Evolutionary conservation across 2,113 vertebrate species (phyloP).

Genomic region (Corythoichthys haematopterus): DNA sequence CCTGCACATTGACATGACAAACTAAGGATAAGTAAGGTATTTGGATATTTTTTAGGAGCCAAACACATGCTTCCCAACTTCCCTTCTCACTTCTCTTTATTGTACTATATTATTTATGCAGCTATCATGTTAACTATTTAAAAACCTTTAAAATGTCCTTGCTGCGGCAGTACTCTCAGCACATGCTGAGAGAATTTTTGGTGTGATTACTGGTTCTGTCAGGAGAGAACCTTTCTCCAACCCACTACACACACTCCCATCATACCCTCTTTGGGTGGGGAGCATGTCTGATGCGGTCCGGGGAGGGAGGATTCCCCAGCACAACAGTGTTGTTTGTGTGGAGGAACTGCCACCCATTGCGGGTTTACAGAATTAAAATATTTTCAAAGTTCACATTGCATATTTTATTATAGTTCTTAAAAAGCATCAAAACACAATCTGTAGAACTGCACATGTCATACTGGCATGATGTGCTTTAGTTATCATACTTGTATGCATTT

Average conservation of each 20-base stretch:
- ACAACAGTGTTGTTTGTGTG: neutral
- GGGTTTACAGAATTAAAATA: neutral
- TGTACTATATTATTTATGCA: neutral
- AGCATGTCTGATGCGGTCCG: conserved; percentile 53
- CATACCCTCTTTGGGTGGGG: no score
- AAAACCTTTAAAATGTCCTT: neutral
- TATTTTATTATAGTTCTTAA: neutral
- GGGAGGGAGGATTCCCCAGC: conserved; percentile 34
- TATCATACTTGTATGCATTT: neutral
- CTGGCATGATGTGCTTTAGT: neutral
- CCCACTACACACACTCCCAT: conserved; percentile 10
- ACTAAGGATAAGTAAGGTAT: neutral
- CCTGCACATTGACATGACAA: neutral
- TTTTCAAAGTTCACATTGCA: neutral
- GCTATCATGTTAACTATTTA: conserved; percentile 2
- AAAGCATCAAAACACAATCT: neutral
- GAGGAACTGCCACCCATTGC: neutral
- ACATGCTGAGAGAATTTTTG: neutral
- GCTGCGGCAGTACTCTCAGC: neutral
- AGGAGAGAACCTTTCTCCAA: neutral
- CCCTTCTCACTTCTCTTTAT: neutral
- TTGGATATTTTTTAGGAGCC: neutral
- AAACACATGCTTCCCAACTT: neutral
- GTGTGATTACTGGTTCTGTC: conserved; percentile 7
- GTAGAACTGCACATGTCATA: neutral